Evolutionary conservation across 2,113 vertebrate genomes (phyloP).

Genomic region (Tylochromis polylepis): DNA sequence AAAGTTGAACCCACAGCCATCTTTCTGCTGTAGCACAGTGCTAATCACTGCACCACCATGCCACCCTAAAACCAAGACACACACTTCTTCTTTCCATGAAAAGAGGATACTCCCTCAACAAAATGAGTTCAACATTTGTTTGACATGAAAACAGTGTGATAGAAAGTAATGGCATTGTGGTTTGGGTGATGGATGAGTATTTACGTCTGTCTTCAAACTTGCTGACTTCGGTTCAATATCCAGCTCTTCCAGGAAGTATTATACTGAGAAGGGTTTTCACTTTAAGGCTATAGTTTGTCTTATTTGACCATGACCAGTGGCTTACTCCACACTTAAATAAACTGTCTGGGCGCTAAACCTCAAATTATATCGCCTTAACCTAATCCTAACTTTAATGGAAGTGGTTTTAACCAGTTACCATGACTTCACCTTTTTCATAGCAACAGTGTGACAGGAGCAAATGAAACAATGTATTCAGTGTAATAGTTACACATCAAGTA

Average conservation of each 20-base stretch:
- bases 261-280: slow-evolving; percentile 8
- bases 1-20: background rate
- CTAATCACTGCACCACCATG: background rate
- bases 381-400: background rate
- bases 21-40: background rate
- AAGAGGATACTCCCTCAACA: background rate
- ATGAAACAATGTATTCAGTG: background rate
- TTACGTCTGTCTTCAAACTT: slow-evolving; percentile 44
- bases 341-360: slow-evolving; percentile 3
- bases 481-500: background rate
- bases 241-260: slow-evolving; percentile 42
- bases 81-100: background rate
- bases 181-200: slow-evolving; percentile 51
- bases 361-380: background rate
- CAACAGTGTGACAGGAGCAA: background rate
- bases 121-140: slow-evolving; percentile 14
- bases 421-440: background rate
- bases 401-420: background rate
- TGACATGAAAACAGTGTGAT: slow-evolving; percentile 37
- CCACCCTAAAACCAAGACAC: background rate
- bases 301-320: background rate
- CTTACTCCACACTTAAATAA: slow-evolving; percentile 15
- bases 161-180: slow-evolving; percentile 33
- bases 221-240: slow-evolving; percentile 35
- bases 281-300: slow-evolving; percentile 18